These are phyloP conservation scores for Diprion similis DNA, from an alignment of 1,140 invertebrate species.

Conservation along the genomic window DNA sequence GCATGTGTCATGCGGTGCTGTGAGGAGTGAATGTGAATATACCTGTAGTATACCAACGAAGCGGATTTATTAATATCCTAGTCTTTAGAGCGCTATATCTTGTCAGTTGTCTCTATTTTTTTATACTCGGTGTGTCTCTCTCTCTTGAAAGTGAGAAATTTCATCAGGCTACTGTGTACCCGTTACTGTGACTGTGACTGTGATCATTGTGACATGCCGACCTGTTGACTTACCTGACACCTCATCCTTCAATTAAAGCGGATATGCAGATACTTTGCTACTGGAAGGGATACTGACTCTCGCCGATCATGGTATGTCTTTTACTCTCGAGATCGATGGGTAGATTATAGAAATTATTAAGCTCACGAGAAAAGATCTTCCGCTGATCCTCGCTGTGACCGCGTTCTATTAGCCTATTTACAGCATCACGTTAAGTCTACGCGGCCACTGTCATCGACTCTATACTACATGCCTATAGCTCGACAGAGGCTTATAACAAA, in stretches of 20 bases:
- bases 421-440: too few relatives aligned
- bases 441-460: too few relatives aligned
- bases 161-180: background rate
- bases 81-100: background rate
- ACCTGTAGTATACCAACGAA: background rate
- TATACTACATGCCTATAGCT: too few relatives aligned
- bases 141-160: background rate
- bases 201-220: background rate
- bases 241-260: background rate
- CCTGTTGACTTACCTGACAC: background rate
- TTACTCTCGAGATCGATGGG: too few relatives aligned
- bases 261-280: constrained; percentile 3
- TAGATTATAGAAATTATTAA: too few relatives aligned
- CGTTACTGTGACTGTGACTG: background rate
- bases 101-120: background rate
- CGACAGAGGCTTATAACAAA: too few relatives aligned
- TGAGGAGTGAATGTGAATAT: too few relatives aligned
- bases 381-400: too few relatives aligned
- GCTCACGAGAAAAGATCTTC: too few relatives aligned
- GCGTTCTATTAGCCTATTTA: too few relatives aligned
- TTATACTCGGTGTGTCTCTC: background rate
- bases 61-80: background rate
- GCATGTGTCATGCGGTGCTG: background rate
- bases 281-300: background rate
- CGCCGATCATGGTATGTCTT: background rate